phyloP scores from a whole-genome alignment of 2,797 vertebrate species.

The Mergus octosetaceus region DNA sequence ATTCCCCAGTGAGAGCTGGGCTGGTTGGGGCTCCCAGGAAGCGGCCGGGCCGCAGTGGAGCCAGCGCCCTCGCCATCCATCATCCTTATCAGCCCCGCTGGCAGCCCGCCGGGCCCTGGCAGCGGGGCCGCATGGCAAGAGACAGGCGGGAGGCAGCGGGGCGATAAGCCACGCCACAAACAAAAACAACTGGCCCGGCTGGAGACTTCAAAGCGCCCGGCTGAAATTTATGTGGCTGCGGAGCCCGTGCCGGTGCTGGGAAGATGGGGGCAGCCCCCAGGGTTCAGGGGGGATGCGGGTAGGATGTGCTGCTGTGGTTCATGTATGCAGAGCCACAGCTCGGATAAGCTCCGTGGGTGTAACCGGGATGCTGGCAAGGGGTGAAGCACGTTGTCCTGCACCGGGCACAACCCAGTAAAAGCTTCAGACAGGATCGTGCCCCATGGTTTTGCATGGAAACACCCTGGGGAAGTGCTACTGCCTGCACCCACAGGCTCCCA shows the following conservation, averaged over 20 bases:
- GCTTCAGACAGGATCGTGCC: background rate
- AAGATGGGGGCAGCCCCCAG: fast-evolving
- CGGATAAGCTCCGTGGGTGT: fast-evolving
- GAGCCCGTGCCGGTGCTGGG: background rate
- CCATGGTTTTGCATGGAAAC: fast-evolving
- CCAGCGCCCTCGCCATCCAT: constrained; percentile 90
- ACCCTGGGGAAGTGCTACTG: background rate
- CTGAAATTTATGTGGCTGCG: constrained; percentile 69
- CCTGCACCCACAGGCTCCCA: background rate
- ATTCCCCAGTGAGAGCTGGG: constrained; percentile 75
- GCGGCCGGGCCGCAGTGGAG: constrained; percentile 85
- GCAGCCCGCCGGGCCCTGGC: constrained; percentile 77
- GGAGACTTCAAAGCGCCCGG: constrained; percentile 84
- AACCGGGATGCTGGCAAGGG: background rate
- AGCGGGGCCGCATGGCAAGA: constrained; percentile 47
- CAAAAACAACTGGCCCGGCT: constrained; percentile 82
- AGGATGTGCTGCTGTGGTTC: fast-evolving
- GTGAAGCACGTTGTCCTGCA: background rate
- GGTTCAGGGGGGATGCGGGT: background rate
- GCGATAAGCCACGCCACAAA: constrained; percentile 83
- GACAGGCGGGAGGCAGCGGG: constrained; percentile 56
- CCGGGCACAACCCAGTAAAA: fast-evolving
- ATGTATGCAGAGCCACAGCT: fast-evolving
- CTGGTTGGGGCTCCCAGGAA: constrained; percentile 86
- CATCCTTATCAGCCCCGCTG: constrained; percentile 91